Percentiles rank a stretch among this genome's conserved stretches.
Conservation (phyloP, 2,113 vertebrate species). For the Ammodytes marinus region DNA sequence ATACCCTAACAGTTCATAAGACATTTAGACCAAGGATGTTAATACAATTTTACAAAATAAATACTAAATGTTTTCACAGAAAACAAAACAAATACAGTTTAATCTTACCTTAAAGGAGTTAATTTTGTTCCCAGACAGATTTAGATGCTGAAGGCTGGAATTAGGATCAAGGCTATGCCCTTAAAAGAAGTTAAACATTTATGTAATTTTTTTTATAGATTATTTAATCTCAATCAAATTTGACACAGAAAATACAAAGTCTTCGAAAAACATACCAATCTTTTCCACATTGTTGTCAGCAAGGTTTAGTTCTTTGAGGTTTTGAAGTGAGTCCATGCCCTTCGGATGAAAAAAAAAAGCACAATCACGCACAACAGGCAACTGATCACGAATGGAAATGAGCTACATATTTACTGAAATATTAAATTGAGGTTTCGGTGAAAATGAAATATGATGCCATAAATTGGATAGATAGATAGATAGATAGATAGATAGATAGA, state of each 20-base stretch:
- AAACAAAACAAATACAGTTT: background rate
- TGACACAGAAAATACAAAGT: constrained; percentile 1
- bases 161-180: constrained; percentile 88
- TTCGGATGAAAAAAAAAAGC: constrained; percentile 56
- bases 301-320: constrained; percentile 90
- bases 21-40: constrained; percentile 58
- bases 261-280: constrained; percentile 82
- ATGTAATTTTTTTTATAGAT: constrained; percentile 19
- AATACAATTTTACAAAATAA: constrained; percentile 40
- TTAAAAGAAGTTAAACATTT: constrained; percentile 63
- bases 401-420: too few species aligned
- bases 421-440: too few species aligned
- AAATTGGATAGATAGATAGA: too few species aligned
- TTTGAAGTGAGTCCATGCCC: constrained; percentile 85
- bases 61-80: too few species aligned
- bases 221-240: constrained; percentile 30
- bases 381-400: background rate
- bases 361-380: background rate
- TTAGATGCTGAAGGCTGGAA: constrained; percentile 87
- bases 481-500: too few species aligned
- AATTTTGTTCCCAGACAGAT: constrained; percentile 93
- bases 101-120: constrained; percentile 90
- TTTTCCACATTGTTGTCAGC: constrained; percentile 87
- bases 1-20: constrained; percentile 41
- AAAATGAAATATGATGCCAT: too few species aligned